Conservation (phyloP, 2,797 vertebrate species). For the Florisuga fusca region DNA sequence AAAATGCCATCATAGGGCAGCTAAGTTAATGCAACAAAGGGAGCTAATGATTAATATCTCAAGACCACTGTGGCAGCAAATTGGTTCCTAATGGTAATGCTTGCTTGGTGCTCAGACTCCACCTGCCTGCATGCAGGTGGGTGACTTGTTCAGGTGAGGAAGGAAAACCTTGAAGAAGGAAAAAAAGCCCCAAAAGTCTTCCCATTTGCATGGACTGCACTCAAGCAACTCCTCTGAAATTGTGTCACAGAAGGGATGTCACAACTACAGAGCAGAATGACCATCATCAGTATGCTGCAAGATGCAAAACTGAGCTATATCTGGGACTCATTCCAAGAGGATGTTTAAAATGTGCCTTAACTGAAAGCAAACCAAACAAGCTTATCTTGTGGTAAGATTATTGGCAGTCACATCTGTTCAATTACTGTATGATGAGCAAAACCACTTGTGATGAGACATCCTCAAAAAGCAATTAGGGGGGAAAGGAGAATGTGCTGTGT, state of each 20-base stretch:
- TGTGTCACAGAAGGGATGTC: background rate
- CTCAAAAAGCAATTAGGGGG: background rate
- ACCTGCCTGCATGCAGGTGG: no score
- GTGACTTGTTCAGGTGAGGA: background rate
- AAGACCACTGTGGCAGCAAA: background rate
- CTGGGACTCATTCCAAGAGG: background rate
- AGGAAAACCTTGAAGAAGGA: background rate
- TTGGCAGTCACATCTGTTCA: background rate
- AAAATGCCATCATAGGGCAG: background rate
- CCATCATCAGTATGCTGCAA: background rate
- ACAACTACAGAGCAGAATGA: background rate
- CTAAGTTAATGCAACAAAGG: background rate
- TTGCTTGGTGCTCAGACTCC: background rate
- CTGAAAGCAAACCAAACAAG: background rate
- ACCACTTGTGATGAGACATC: background rate
- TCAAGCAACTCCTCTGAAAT: background rate
- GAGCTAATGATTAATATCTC: background rate
- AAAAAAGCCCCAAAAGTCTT: background rate
- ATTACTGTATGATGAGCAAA: background rate
- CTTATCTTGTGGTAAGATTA: background rate
- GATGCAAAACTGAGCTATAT: background rate
- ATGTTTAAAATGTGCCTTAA: background rate
- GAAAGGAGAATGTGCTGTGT: background rate
- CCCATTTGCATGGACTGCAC: background rate
- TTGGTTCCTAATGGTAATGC: background rate